Base-by-base conservation (phyloP, 1,140 invertebrate genomes). In the Drosophila novamexicana region DNA sequence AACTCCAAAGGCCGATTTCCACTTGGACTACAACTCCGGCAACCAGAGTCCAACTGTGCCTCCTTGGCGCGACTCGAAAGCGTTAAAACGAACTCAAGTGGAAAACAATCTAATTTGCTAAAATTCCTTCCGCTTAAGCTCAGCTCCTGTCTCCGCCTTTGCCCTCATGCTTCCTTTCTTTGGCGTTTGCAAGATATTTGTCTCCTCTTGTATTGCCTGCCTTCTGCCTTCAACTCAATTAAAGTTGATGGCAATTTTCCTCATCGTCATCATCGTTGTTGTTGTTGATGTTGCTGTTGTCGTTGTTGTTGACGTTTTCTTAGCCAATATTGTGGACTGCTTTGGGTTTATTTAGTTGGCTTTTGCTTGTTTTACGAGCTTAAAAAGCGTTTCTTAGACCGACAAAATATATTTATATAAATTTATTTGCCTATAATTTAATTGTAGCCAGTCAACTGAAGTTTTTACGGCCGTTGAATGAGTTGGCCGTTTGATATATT, bases 91-190 rank as follows among this genome's bases (percentile, higher is more conserved):
- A 91, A 91, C 84, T 91, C 89, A 91, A 91, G 89, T 91, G 89
- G 89, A 91, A 91, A 91, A 91, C 89, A 91, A 91, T 91, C 88
- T 91, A 91, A 91, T 91, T 91, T 91, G 81, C 90, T 91, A 89
- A 88, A 89, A 88, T 88, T 88, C 80, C 83, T 83, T 88, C 84
- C 83, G 83, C 83, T 86, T 59, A 75, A 67, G 59, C 47, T 49
- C 44, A 50, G 40, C 44, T 61, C 59, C 40, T 40, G 45, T 63
- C 53, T 45, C 61, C 47, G 40, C n/a, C 50, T 49, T 7, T 29
- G 16, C 9, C 39, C 53, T 29, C 18, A 40, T 16, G 12, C 14
- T 6, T 10, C 39, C 36, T 14, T 18, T 40, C n/a, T 45, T 9
- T 68, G 66, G 77, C 70, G 66, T 18, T 77, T 29, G 47, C 18